These are phyloP conservation scores for Malurus melanocephalus DNA, from an alignment of 2,113 vertebrate genomes.

Conservation along the genomic window DNA sequence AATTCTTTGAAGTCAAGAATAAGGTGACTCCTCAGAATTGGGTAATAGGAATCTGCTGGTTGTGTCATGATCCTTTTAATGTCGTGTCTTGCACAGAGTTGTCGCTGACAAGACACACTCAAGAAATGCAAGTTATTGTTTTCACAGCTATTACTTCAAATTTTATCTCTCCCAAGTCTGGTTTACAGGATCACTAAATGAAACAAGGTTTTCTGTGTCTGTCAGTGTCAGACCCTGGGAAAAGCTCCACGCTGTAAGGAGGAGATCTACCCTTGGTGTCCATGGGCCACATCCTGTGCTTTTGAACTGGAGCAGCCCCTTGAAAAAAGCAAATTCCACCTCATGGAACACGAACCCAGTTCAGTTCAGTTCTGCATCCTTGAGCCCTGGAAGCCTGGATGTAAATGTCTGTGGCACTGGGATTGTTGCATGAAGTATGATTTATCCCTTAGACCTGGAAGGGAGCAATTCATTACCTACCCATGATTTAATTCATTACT, in stretches of 20 bases:
- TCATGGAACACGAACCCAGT: rapidly evolving
- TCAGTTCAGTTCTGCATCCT: neutral
- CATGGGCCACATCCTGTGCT: rapidly evolving
- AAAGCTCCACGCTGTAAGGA: neutral
- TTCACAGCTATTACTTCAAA: neutral
- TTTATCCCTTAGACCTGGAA: slow-evolving; percentile 30
- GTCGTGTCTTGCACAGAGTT: neutral
- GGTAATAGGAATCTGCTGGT: neutral
- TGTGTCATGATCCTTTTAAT: neutral
- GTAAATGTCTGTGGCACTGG: neutral
- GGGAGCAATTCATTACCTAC: slow-evolving; percentile 28
- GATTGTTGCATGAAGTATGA: neutral
- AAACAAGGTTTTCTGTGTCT: neutral
- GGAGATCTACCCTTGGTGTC: neutral
- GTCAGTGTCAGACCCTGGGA: neutral
- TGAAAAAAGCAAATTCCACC: neutral
- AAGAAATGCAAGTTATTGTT: neutral
- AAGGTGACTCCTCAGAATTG: neutral
- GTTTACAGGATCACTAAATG: neutral
- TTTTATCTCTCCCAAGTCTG: neutral
- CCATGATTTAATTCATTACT: slow-evolving; percentile 52
- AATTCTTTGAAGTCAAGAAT: neutral
- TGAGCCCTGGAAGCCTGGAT: neutral
- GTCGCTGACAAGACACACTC: neutral
- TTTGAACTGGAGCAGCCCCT: rapidly evolving